phyloP scores from a whole-genome alignment of 2,113 vertebrate species.

The Aleadryas rufinucha region DNA sequence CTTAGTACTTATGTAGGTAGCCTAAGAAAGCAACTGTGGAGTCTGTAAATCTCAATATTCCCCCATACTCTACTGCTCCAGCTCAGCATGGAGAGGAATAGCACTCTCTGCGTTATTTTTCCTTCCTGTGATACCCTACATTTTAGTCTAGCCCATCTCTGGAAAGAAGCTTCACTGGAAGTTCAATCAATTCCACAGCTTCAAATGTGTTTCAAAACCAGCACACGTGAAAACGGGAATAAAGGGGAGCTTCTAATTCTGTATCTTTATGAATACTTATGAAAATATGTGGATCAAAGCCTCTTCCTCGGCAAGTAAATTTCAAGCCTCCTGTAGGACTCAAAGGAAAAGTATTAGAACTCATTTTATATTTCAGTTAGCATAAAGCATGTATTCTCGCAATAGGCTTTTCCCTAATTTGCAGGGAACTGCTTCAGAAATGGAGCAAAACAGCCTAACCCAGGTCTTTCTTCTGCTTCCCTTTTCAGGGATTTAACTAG shows the following conservation, averaged over 20 bases:
- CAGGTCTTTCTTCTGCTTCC: neutral
- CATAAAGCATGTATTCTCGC: neutral
- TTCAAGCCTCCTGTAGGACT: constrained; percentile 35
- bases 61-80: neutral
- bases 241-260: constrained; percentile 41
- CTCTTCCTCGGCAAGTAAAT: constrained; percentile 23
- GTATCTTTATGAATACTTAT: constrained; percentile 51
- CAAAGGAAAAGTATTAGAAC: constrained; percentile 24
- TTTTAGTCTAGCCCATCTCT: neutral
- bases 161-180: neutral
- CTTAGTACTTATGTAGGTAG: neutral
- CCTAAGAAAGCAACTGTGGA: neutral
- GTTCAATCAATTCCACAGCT: constrained; percentile 15
- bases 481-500: neutral
- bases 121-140: neutral
- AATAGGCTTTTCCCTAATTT: neutral
- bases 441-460: neutral
- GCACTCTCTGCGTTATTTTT: neutral
- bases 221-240: neutral
- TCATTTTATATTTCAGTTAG: constrained; percentile 13
- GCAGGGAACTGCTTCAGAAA: neutral
- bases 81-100: neutral
- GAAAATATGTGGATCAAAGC: constrained; percentile 54
- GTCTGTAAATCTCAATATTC: neutral
- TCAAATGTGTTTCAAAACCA: constrained; percentile 44